Base-by-base conservation (phyloP, 2,797 vertebrate genomes). In the Hybognathus amarus region DNA sequence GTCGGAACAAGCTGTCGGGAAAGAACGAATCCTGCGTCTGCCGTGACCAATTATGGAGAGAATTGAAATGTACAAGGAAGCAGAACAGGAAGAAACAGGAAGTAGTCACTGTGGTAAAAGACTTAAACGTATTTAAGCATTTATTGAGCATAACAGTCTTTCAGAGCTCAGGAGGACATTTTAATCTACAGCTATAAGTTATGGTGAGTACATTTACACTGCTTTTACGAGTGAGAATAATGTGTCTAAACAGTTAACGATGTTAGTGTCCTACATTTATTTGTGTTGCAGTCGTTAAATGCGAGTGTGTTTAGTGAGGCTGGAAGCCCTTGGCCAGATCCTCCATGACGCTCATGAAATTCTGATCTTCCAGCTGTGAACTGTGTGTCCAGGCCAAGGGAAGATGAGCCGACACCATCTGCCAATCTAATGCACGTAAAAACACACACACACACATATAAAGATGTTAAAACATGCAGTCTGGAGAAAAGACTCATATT, bases 311-410 rank as follows among this genome's bases (percentile, higher is more conserved):
- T 95, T 92, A 96, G 88, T 95, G 93, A 3, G 95, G 90, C 89
- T 95, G 94, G 84, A 94, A 93, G 30, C 90, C 91, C 91, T 95
- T 95, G 88, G 93, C 94, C 87, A 95, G 77, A 63, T 96, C 95
- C 30, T 96, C 95, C 91, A 96, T 90, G 85, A 94, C 82, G 15
- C 91, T 92, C 86, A 95, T 88, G 30, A 96, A 89, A 90, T 94
- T 94, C 92, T 95, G 94, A 87, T 95, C 93, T 90, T 95, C 95
- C 91, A 94, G 89, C 1, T 88, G 38, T 22, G 94, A 94, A 89
- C 93, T 94, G 90, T 89, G 94, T 77, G 94, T 95, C 95, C 94
- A 95, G 85, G 95, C 95, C 90, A 96, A 88, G 0, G 95, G 95
- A 84, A 96, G 92, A 90, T 95, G 95, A 76, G 94, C 83, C 68